Evolutionary conservation across 2,797 vertebrate genomes (phyloP).

Genomic region (Dermochelys coriacea): DNA sequence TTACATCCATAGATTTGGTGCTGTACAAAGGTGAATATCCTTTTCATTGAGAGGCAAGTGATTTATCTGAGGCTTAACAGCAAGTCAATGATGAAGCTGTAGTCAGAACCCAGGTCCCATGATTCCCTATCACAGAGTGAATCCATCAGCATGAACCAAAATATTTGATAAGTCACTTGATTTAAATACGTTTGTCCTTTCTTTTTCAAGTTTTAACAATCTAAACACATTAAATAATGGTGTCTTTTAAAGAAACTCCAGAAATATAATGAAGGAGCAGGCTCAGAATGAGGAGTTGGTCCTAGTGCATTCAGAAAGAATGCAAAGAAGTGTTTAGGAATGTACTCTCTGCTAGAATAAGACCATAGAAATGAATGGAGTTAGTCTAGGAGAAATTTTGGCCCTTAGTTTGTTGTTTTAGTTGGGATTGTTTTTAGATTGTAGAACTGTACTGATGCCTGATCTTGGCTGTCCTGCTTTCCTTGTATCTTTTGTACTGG

Average conservation of each 20-base stretch:
- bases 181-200: neutral
- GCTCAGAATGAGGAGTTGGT: neutral
- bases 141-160: neutral
- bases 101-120: neutral
- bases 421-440: neutral
- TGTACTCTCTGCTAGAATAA: neutral
- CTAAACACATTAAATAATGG: slow-evolving; percentile 1
- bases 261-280: neutral
- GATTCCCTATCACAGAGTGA: neutral
- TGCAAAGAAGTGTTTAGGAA: neutral
- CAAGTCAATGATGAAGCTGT: neutral
- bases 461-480: neutral
- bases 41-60: slow-evolving; percentile 3
- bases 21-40: neutral
- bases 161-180: neutral
- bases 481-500: neutral
- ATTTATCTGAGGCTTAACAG: slow-evolving; percentile 16
- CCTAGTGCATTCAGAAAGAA: neutral
- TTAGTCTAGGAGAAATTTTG: neutral
- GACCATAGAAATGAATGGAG: neutral
- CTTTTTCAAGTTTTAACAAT: neutral
- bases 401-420: neutral
- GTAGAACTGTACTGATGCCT: neutral
- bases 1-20: neutral
- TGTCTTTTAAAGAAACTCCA: neutral